A percentile compares a stretch with the other conserved stretches of the same genome.
Conservation (phyloP, 2,113 vertebrate genomes). For the Callionymus lyra region DNA sequence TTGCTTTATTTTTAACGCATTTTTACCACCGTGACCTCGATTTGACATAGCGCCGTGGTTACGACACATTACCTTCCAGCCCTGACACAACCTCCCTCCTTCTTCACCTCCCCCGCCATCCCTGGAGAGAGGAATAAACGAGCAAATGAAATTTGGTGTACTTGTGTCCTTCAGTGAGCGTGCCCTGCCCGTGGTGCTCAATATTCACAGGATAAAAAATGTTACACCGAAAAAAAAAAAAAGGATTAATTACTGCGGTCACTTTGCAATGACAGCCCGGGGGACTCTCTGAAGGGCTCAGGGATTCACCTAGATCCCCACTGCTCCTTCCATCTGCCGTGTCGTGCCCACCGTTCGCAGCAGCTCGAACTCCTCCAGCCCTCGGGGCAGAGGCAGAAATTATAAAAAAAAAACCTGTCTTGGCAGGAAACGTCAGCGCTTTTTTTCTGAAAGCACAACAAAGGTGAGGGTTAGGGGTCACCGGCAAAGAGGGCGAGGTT, state of each 20-base stretch:
- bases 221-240: conserved; percentile 14
- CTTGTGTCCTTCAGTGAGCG: conserved; percentile 40
- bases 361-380: conserved; percentile 12
- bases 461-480: conserved; percentile 36
- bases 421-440: conserved; percentile 26
- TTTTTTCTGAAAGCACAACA: conserved; percentile 29
- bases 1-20: conserved; percentile 7
- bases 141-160: conserved; percentile 25
- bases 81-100: conserved; percentile 1
- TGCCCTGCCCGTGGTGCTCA: conserved; percentile 20
- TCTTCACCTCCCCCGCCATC: conserved; percentile 2
- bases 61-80: conserved; percentile 13
- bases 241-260: conserved; percentile 60
- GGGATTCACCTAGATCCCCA: conserved; percentile 48
- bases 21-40: conserved; percentile 16
- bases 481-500: conserved; percentile 27
- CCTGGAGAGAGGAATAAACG: conserved; percentile 9
- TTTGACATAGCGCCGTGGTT: conserved; percentile 11
- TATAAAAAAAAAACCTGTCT: conserved; percentile 32
- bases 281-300: conserved; percentile 39
- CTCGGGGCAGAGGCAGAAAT: conserved; percentile 25
- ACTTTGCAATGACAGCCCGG: conserved; percentile 48
- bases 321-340: conserved; percentile 61
- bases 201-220: conserved; percentile 41
- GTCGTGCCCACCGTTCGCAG: conserved; percentile 38